Evolutionary conservation across 1,140 invertebrate genomes (phyloP), one percentile per base, ranked within the genome.

Genomic region (Drosophila paulistorum): DNA sequence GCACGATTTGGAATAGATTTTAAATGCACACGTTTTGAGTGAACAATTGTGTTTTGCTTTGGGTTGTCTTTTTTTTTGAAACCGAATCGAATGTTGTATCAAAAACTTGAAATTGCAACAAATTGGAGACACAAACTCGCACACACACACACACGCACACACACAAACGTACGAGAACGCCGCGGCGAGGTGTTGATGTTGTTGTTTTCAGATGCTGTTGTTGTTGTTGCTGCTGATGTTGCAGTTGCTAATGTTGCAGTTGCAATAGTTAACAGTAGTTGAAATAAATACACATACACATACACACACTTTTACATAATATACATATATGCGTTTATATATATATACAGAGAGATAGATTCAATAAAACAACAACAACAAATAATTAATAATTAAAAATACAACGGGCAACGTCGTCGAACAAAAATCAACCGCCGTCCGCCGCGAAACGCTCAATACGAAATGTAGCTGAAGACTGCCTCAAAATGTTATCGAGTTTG

Each of bases 401-500:
- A 90, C 85, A 89, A 89, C 84, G 84, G 85, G 90, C 85, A 80
- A 91, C 89, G 87, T 51, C 87, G 91, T 86, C 37, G 37, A 39
- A 30, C 30, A 51, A 51, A 51, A 48, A 51, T 51, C 45, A 51
- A 51, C 86, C 90, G 90, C 81, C 87, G 89, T 51, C 45, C 45
- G 45, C 20, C 45, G 45, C 45, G 45, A 87, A 90, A 91, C 91
- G 91, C 90, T 92, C 91, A 83, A 92, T 89, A 79, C 91, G 91
- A 90, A 91, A 90, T 92, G 84, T 90, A 91, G 81, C 86, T 86
- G 87, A 92, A 92, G 91, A 92, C 86, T 92, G 90, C 90, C 90
- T 90, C 90, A 91, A 91, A 91, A 91, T 91, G 87, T 90, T 91
- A 91, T 91, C 87, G 90, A 91, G 90, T 91, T 91, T 80, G 90